phyloP scores from a whole-genome alignment of 2,113 vertebrate genomes.

The Chlamydotis undulata region DNA sequence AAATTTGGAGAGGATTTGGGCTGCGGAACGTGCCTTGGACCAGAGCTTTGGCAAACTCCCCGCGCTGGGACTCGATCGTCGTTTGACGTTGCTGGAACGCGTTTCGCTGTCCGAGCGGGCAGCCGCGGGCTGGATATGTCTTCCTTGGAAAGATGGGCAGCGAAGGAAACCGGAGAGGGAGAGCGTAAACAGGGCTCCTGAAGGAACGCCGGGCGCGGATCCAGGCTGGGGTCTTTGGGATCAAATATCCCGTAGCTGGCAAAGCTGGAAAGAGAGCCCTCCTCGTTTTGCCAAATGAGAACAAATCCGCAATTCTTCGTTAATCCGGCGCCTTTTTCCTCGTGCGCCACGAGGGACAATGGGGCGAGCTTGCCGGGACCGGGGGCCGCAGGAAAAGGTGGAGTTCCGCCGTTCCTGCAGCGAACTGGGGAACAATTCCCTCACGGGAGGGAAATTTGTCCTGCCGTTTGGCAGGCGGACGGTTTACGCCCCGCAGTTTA shows the following conservation, averaged over 20 bases:
- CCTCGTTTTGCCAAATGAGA: neutral
- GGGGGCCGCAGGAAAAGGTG: neutral
- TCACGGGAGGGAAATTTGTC: neutral
- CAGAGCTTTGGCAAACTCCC: neutral
- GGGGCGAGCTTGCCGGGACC: neutral
- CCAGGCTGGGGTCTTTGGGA: neutral
- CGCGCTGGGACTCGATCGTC: neutral
- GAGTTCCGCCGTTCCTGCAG: neutral
- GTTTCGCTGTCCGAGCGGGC: neutral
- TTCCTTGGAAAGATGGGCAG: neutral
- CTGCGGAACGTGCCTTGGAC: neutral
- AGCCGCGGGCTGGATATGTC: accelerated
- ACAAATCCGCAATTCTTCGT: accelerated
- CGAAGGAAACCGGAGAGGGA: neutral
- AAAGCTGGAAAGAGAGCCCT: neutral
- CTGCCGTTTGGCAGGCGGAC: neutral
- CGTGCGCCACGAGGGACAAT: accelerated
- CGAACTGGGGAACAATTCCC: neutral
- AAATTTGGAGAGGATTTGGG: neutral
- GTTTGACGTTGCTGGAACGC: conserved; percentile 19
- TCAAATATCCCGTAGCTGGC: neutral
- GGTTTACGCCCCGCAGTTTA: neutral
- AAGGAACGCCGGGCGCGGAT: accelerated
- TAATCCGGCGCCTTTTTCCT: neutral
- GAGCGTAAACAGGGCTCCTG: neutral